Evolutionary conservation across 2,888 invertebrate species (phyloP).

Genomic region (Macropis europaea): DNA sequence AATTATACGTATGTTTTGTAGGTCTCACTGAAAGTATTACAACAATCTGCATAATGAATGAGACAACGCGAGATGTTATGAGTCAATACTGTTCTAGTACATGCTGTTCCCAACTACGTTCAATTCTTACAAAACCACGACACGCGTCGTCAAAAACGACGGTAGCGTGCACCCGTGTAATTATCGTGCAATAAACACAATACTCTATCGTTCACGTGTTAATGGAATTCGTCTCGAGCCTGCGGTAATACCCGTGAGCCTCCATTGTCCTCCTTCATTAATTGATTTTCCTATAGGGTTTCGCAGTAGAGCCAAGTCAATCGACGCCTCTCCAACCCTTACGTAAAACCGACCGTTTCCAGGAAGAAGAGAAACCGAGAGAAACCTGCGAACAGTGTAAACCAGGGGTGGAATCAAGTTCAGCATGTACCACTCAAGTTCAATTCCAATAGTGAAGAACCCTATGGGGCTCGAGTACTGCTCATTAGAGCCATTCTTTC

Average conservation of each 20-base stretch:
- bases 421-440: too few species aligned
- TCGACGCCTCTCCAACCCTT: background rate
- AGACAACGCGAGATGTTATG: background rate
- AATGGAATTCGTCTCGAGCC: background rate
- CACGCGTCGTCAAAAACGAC: background rate
- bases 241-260: background rate
- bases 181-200: background rate
- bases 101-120: too few species aligned
- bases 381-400: too few species aligned
- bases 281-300: background rate
- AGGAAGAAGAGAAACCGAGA: background rate
- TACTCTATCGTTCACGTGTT: background rate
- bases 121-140: background rate
- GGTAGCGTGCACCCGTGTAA: background rate
- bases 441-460: too few species aligned
- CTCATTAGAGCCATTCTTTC: too few species aligned
- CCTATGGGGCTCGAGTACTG: too few species aligned
- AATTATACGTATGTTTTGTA: too few species aligned
- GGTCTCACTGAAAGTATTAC: background rate
- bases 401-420: too few species aligned
- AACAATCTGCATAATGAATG: constrained; percentile 4
- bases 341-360: background rate
- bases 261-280: background rate
- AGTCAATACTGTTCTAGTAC: background rate
- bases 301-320: background rate